A percentile compares a stretch with the other conserved stretches of the same genome.
Conservation (phyloP, 2,888 invertebrate genomes). For the Dynastes grantii region DNA sequence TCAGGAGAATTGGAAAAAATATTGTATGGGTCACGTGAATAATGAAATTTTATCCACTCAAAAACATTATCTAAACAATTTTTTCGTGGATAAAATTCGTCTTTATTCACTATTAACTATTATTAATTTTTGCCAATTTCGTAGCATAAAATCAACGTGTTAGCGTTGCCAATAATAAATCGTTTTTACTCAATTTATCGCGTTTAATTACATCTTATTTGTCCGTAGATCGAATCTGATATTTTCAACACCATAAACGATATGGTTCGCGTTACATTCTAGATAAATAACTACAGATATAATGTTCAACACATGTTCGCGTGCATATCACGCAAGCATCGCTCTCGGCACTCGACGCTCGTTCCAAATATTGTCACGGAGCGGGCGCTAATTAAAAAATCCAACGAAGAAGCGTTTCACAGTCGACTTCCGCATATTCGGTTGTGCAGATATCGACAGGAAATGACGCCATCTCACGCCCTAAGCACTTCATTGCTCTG, state of each 20-base stretch:
- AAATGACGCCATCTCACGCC: conserved; percentile 68
- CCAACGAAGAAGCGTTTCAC: conserved; percentile 29
- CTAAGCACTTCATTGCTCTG: conserved; percentile 67
- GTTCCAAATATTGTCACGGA: conserved; percentile 30
- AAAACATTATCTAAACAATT: no score
- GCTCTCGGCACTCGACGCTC: not conserved
- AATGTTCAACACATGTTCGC: conserved; percentile 8
- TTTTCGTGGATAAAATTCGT: no score
- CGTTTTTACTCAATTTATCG: not conserved
- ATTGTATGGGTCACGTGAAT: no score
- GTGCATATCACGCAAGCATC: not conserved
- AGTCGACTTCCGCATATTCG: conserved; percentile 52
- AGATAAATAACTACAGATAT: not conserved
- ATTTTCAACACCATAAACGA: not conserved
- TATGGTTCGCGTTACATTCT: conserved; percentile 1
- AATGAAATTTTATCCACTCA: no score
- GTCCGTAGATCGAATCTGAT: not conserved
- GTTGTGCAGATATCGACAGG: conserved; percentile 64
- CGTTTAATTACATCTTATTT: not conserved
- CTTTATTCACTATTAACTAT: no score
- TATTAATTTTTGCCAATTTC: no score
- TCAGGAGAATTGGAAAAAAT: no score
- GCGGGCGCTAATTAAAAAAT: conserved; percentile 35
- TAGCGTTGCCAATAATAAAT: not conserved
- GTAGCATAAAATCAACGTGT: no score